Evolutionary conservation across 2,797 vertebrate species (phyloP), one percentile per base, ranked within the genome.

Genomic region (Oophaga sylvatica): DNA sequence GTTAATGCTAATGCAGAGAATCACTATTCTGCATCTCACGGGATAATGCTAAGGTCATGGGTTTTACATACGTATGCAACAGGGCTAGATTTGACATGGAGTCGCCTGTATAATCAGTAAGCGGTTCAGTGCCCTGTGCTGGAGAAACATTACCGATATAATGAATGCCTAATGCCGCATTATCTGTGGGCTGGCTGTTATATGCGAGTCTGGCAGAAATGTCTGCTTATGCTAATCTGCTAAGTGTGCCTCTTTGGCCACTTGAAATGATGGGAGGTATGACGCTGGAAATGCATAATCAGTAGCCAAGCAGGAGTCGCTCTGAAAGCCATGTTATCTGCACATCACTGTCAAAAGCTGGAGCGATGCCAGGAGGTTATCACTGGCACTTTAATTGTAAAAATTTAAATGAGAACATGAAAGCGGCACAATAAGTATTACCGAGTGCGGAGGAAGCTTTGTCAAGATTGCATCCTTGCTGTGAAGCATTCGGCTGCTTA

Each of bases 251-350:
- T 77, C 22, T 56, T 77, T 56, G 75, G 45, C 41, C 45, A 76
- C 73, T 76, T 76, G 73, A 76, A 76, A 76, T 76, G 73, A 76
- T 56, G 75, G 75, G 48, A 53, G 75, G 45, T 77, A 77, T 77
- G 75, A 56, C 13, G 41, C 45, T 56, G 75, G 75, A 77, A 77
- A 77, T 77, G 75, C 48, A 77, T 77, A 77, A 77, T 77, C 75
- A 77, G 45, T 56, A 77, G 75, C 45, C 62, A 29, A 48, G 80
- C 62, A n/a, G 59, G 60, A 41, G 79, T 22, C 12, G 19, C 79
- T 77, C 48, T 16, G 75, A 45, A 81, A 81, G 60, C 62, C 35
- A 26, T 65, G 29, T 45, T 81, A 65, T 65, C 62, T 65, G 78
- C 31, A 80, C 56, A 60, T 80, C 56, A 62, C 78, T 60, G 57